Evolutionary conservation across 53 echinoderm and acorn worm species (phyloP).

Genomic region (Hippasteria phrygiana): DNA sequence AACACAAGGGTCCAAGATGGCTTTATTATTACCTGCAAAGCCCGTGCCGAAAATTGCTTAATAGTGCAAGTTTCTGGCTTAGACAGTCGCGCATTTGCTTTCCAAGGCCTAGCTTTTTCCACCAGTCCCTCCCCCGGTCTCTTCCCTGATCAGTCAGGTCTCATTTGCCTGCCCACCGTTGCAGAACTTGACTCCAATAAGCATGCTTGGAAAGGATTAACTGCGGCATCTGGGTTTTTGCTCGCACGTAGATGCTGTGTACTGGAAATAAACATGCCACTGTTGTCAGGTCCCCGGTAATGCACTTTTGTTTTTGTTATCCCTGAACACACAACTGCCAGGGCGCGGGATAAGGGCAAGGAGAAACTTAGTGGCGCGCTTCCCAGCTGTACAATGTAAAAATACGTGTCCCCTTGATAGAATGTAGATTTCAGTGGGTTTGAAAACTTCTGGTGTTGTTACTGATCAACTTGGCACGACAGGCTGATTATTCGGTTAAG

Average conservation of each 20-base stretch:
- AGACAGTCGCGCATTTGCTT: background rate
- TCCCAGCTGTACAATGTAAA: background rate
- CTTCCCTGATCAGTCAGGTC: background rate
- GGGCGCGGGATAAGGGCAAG: background rate
- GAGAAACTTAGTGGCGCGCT: background rate
- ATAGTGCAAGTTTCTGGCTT: no score
- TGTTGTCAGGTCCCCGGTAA: background rate
- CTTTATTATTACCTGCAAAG: no score
- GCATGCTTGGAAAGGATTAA: constrained; percentile 11
- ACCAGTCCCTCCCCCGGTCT: background rate
- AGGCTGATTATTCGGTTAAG: no score
- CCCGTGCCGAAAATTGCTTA: no score
- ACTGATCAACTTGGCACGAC: no score
- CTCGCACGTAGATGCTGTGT: background rate
- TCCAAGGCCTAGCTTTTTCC: background rate
- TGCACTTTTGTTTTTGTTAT: background rate
- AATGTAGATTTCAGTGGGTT: background rate
- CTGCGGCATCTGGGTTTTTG: background rate
- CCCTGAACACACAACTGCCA: no score
- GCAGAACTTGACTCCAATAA: constrained; percentile 13
- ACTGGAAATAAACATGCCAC: constrained; percentile 5
- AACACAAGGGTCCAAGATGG: no score
- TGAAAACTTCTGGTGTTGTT: no score
- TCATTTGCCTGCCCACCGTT: constrained; percentile 11
- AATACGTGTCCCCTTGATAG: background rate